Evolutionary conservation across 2,888 invertebrate genomes (phyloP).

Genomic region (Drosophila kuntzei): DNA sequence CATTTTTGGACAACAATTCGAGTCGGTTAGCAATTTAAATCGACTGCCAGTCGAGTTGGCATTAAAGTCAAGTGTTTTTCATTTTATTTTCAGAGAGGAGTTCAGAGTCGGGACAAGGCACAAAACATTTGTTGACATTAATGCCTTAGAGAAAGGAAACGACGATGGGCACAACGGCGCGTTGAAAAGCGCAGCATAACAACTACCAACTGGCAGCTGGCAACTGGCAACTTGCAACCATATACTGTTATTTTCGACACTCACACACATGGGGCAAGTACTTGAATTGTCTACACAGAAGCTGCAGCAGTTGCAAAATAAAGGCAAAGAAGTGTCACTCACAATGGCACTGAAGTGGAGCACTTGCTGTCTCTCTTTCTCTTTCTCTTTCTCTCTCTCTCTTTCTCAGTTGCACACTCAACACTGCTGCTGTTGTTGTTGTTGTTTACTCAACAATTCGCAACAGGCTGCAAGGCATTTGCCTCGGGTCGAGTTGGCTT

Average conservation of each 20-base stretch:
- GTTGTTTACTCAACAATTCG: slow-evolving; percentile 69
- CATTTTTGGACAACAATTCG: slow-evolving; percentile 51
- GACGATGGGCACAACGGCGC: slow-evolving; percentile 26
- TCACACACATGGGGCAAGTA: slow-evolving; percentile 23
- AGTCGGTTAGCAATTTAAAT: slow-evolving; percentile 57
- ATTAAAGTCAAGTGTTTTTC: slow-evolving; percentile 31
- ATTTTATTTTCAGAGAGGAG: slow-evolving; percentile 2
- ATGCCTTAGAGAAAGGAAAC: slow-evolving; percentile 52
- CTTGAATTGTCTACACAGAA: slow-evolving; percentile 44
- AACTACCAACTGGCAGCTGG: slow-evolving; percentile 33
- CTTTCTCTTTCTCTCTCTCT: slow-evolving; percentile 7
- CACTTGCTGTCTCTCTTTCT: slow-evolving; percentile 35
- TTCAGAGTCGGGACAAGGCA: slow-evolving; percentile 7
- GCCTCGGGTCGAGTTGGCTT: slow-evolving; percentile 32
- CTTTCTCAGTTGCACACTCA: slow-evolving; percentile 14
- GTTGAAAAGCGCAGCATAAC: slow-evolving; percentile 55
- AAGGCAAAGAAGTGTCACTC: slow-evolving; percentile 63
- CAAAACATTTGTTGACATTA: slow-evolving; percentile 71
- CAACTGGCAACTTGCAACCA: slow-evolving; percentile 18
- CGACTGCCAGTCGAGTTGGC: slow-evolving; percentile 54
- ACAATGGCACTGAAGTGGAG: slow-evolving; percentile 66
- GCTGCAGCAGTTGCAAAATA: slow-evolving; percentile 43
- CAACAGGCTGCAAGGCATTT: slow-evolving; percentile 55
- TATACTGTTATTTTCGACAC: slow-evolving; percentile 40
- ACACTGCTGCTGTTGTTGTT: slow-evolving; percentile 40